phyloP scores from a whole-genome alignment of 2,113 vertebrate species.

The Zapornia atra region DNA sequence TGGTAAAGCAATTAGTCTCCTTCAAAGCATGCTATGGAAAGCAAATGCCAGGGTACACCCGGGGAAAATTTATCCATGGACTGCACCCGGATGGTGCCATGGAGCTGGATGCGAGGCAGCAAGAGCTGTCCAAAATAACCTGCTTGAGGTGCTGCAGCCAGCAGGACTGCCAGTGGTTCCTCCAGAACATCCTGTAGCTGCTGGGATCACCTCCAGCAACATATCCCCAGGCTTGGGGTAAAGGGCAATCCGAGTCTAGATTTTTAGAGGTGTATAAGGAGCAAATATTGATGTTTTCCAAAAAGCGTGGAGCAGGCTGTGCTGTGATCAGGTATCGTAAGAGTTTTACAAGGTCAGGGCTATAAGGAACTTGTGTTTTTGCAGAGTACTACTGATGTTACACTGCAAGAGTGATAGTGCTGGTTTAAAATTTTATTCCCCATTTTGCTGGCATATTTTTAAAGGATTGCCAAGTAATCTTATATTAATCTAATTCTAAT shows the following conservation, averaged over 20 bases:
- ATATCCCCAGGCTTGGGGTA: not conserved
- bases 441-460: slow-evolving; percentile 29
- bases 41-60: not conserved
- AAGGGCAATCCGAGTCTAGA: not conserved
- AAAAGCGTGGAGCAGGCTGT: not conserved
- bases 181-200: fast-evolving
- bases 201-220: not conserved
- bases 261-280: not conserved
- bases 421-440: slow-evolving; percentile 26
- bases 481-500: slow-evolving; percentile 51
- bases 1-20: not conserved
- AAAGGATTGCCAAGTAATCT: slow-evolving; percentile 28
- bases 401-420: not conserved
- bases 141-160: not conserved
- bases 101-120: not conserved
- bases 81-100: not conserved
- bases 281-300: not conserved
- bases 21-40: not conserved
- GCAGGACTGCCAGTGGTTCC: fast-evolving
- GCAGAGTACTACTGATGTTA: not conserved
- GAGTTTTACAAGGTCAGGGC: not conserved
- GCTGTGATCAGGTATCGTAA: fast-evolving
- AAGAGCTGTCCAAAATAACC: not conserved
- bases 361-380: not conserved
- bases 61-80: not conserved